phyloP scores from a whole-genome alignment of 1,140 invertebrate genomes.

The Drosophila insularis region DNA sequence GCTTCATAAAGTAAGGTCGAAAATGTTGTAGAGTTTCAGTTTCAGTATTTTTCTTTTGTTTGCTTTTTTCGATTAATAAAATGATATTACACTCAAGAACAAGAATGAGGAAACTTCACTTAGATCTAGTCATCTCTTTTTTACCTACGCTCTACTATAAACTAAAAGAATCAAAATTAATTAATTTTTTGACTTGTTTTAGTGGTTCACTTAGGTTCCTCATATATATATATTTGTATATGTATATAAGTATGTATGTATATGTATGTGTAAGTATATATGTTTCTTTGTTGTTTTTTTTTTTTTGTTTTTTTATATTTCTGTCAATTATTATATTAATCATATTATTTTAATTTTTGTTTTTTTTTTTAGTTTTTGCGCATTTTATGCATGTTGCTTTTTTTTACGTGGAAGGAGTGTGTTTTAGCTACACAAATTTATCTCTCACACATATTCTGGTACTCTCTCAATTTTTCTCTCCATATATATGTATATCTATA shows the following conservation, averaged over 20 bases:
- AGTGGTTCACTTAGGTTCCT: constrained; percentile 9
- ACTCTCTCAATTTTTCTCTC: constrained; percentile 17
- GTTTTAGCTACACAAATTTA: constrained; percentile 53
- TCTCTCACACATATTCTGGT: constrained; percentile 25
- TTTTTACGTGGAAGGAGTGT: constrained; percentile 74
- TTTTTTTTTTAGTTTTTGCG: constrained; percentile 56
- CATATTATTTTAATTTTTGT: not conserved
- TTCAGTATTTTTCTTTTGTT: constrained; percentile 7
- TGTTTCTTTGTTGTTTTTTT: constrained; percentile 46
- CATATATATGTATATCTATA: constrained; percentile 8
- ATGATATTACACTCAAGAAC: constrained; percentile 38
- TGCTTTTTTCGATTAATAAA: constrained; percentile 31
- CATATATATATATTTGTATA: constrained; percentile 40
- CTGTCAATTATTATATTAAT: constrained; percentile 1
- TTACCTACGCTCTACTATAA: not conserved
- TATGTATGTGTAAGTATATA: constrained; percentile 16
- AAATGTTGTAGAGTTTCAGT: not conserved
- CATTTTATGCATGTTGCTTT: constrained; percentile 78
- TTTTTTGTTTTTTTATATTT: not conserved
- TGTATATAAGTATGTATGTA: constrained; percentile 25
- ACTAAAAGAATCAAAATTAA: constrained; percentile 20
- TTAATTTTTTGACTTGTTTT: constrained; percentile 12
- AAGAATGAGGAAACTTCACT: not conserved
- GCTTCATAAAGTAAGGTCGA: constrained; percentile 47
- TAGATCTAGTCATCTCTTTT: not conserved